Evolutionary conservation across 2,888 invertebrate species (phyloP).

Genomic region (Stenurella melanura): DNA sequence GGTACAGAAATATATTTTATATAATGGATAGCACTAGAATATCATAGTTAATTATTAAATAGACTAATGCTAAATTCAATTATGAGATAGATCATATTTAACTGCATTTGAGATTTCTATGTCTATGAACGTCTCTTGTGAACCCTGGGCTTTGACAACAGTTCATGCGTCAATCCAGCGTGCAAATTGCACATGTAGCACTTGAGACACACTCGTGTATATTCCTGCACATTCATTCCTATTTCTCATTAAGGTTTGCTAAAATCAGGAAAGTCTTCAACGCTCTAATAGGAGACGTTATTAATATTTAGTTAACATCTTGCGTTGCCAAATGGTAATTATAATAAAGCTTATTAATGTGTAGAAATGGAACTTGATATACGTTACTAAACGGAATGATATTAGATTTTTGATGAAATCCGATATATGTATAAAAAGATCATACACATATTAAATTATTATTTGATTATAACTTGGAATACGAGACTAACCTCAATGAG

Average conservation of each 20-base stretch:
- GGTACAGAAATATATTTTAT: too few relatives aligned
- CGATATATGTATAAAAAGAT: too few relatives aligned
- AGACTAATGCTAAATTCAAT: neutral
- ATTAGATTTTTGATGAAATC: too few relatives aligned
- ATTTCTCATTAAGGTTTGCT: slow-evolving; percentile 23
- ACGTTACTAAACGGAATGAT: too few relatives aligned
- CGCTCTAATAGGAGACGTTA: neutral
- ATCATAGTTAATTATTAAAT: too few relatives aligned
- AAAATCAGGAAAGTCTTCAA: slow-evolving; percentile 1
- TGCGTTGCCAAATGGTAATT: neutral
- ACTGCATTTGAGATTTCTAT: neutral
- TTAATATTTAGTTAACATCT: neutral
- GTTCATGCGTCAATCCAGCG: slow-evolving; percentile 43
- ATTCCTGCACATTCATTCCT: slow-evolving; percentile 15
- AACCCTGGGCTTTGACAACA: slow-evolving; percentile 36
- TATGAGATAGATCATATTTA: neutral
- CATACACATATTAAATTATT: too few relatives aligned
- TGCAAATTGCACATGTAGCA: slow-evolving; percentile 40
- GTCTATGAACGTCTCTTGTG: slow-evolving; percentile 11
- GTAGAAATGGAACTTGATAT: too few relatives aligned
- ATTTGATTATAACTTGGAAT: too few relatives aligned
- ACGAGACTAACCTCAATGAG: too few relatives aligned
- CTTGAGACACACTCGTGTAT: slow-evolving; percentile 31
- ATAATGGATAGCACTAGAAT: too few relatives aligned
- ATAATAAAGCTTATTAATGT: neutral